A percentile compares a stretch with the other conserved stretches of the same genome.
Conservation (phyloP, 1,140 invertebrate species). For the Calephelis virginiensis region DNA sequence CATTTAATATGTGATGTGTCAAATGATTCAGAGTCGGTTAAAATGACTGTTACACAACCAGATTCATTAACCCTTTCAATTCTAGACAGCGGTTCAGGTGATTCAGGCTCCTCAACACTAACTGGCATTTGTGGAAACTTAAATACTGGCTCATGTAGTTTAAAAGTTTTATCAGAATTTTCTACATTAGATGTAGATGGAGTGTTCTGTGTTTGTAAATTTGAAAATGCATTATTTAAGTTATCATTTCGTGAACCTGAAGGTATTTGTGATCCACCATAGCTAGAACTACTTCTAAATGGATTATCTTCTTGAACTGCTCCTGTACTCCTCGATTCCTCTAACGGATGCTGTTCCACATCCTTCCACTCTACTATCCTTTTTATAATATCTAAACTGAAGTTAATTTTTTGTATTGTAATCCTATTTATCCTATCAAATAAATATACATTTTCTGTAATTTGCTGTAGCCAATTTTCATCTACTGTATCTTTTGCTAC, state of each 20-base stretch:
- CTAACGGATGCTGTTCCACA: slow-evolving; percentile 88
- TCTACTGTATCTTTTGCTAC: slow-evolving; percentile 89
- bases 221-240: slow-evolving; percentile 67
- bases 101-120: slow-evolving; percentile 46
- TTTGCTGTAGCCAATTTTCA: slow-evolving; percentile 87
- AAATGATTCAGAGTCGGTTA: slow-evolving; percentile 88
- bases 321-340: slow-evolving; percentile 80
- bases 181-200: slow-evolving; percentile 60
- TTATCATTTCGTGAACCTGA: slow-evolving; percentile 58
- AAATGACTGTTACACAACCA: slow-evolving; percentile 83
- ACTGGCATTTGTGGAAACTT: slow-evolving; percentile 49
- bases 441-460: slow-evolving; percentile 82
- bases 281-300: slow-evolving; percentile 58
- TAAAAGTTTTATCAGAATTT: slow-evolving; percentile 49
- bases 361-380: slow-evolving; percentile 93
- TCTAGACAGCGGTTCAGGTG: slow-evolving; percentile 55
- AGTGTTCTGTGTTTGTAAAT: slow-evolving; percentile 60
- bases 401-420: slow-evolving; percentile 85
- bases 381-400: slow-evolving; percentile 90
- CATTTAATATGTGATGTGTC: slow-evolving; percentile 91
- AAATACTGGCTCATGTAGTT: slow-evolving; percentile 64
- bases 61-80: slow-evolving; percentile 67
- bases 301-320: slow-evolving; percentile 65
- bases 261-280: slow-evolving; percentile 47
- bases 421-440: slow-evolving; percentile 79